Evolutionary conservation across 1,140 invertebrate genomes (phyloP).

Genomic region (Drosophila mauritiana): DNA sequence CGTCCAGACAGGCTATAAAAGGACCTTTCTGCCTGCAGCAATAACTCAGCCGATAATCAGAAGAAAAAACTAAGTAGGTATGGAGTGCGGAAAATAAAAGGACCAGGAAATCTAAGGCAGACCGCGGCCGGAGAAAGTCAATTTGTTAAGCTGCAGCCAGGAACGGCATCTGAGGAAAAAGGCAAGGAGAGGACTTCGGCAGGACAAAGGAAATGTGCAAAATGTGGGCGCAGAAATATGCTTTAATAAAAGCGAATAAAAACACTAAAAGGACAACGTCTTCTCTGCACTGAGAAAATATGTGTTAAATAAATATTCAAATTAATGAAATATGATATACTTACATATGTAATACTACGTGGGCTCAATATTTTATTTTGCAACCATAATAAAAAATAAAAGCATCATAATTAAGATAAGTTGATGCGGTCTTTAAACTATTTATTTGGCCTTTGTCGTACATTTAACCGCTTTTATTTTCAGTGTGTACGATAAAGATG

Average conservation of each 20-base stretch:
- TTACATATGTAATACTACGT: too few relatives aligned
- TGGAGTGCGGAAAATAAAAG: slow-evolving; percentile 57
- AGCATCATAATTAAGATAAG: not conserved
- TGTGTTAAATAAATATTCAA: not conserved
- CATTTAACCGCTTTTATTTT: not conserved
- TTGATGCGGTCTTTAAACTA: too few relatives aligned
- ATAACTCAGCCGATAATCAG: slow-evolving; percentile 81
- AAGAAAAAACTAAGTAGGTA: slow-evolving; percentile 66
- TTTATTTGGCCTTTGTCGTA: not conserved
- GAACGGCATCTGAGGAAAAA: slow-evolving; percentile 16
- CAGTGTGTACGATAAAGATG: slow-evolving; percentile 45
- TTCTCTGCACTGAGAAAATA: slow-evolving; percentile 14
- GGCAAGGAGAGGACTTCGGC: slow-evolving; percentile 7
- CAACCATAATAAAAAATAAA: too few relatives aligned
- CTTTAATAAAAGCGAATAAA: slow-evolving; percentile 20
- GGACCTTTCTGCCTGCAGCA: slow-evolving; percentile 65
- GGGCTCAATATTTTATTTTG: too few relatives aligned
- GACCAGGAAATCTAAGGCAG: slow-evolving; percentile 55
- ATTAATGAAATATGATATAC: too few relatives aligned
- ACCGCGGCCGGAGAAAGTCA: slow-evolving; percentile 77
- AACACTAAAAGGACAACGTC: slow-evolving; percentile 3
- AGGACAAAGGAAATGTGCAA: slow-evolving; percentile 45
- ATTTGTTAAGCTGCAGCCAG: slow-evolving; percentile 78
- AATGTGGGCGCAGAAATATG: slow-evolving; percentile 70
- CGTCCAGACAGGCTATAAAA: slow-evolving; percentile 64